phyloP scores from a whole-genome alignment of 2,888 invertebrate species.

The Bruchidius siliquastri region DNA sequence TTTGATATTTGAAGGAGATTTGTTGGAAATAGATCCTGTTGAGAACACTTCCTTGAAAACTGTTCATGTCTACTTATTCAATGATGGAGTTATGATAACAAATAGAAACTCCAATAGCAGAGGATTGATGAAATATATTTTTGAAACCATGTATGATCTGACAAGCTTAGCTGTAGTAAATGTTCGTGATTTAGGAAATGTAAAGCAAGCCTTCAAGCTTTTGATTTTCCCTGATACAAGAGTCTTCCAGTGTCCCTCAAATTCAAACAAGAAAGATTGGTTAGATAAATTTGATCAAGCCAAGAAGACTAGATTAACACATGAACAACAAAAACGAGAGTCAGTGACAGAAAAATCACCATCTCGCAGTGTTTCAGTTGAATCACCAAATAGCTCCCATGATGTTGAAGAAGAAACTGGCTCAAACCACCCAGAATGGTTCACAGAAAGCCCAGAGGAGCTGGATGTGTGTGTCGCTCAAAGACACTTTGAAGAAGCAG shows the following conservation, averaged over 20 bases:
- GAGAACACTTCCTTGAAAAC: slow-evolving; percentile 82
- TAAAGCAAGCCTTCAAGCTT: slow-evolving; percentile 91
- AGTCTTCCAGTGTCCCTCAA: slow-evolving; percentile 84
- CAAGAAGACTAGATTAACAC: slow-evolving; percentile 72
- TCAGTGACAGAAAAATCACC: slow-evolving; percentile 46
- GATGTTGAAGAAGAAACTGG: slow-evolving; percentile 42
- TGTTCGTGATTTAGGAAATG: slow-evolving; percentile 82
- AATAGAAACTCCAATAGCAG: slow-evolving; percentile 70
- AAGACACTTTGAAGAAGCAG: slow-evolving; percentile 91
- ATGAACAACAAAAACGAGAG: slow-evolving; percentile 53
- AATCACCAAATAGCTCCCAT: slow-evolving; percentile 46
- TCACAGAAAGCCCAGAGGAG: slow-evolving; percentile 87
- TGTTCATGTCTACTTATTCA: slow-evolving; percentile 88
- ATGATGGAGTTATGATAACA: slow-evolving; percentile 87
- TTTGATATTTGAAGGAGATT: slow-evolving; percentile 86
- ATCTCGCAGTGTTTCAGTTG: slow-evolving; percentile 47
- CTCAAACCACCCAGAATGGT: slow-evolving; percentile 71
- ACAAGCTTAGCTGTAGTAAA: slow-evolving; percentile 92
- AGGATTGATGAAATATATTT: slow-evolving; percentile 77
- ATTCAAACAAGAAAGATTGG: slow-evolving; percentile 78
- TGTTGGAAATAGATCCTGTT: slow-evolving; percentile 83
- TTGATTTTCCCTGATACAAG: slow-evolving; percentile 90
- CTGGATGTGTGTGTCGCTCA: slow-evolving; percentile 93
- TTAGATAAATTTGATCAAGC: slow-evolving; percentile 86
- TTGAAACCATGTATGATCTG: slow-evolving; percentile 77